phyloP scores from a whole-genome alignment of 2,113 vertebrate species.

The Raja brachyura region DNA sequence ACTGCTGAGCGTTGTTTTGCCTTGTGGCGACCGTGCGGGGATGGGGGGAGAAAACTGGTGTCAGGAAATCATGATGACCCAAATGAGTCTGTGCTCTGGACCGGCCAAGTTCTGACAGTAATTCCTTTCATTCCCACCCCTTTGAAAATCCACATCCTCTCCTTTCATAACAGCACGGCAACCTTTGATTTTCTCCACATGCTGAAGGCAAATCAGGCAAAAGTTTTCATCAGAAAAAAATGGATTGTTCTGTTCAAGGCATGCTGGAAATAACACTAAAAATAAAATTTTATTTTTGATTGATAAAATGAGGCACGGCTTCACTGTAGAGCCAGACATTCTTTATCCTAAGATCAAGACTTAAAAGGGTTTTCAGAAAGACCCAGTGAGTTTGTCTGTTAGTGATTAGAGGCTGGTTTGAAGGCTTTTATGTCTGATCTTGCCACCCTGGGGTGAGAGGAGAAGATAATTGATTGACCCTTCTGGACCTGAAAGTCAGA shows the following conservation, averaged over 20 bases:
- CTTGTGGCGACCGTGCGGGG: not conserved
- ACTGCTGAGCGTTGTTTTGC: not conserved
- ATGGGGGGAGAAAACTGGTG: not conserved
- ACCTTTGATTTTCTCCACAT: not conserved
- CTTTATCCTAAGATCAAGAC: not conserved
- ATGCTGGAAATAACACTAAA: not conserved
- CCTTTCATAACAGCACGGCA: not conserved
- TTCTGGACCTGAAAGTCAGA: not conserved
- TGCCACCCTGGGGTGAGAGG: not conserved
- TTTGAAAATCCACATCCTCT: not conserved
- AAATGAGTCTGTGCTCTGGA: not conserved
- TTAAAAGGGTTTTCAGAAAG: not conserved
- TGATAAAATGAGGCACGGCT: not conserved
- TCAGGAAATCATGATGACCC: conserved; percentile 13
- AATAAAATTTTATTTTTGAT: not conserved
- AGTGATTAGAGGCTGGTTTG: not conserved
- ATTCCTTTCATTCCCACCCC: not conserved
- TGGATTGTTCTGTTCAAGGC: not conserved
- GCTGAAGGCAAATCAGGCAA: not conserved
- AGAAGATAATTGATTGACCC: not conserved
- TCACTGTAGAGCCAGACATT: not conserved
- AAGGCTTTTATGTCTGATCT: not conserved
- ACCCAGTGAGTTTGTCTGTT: not conserved
- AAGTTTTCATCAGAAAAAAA: not conserved
- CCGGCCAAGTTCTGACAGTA: no score